Evolutionary conservation across 1,140 invertebrate species (phyloP), one percentile per base, ranked within the genome.

Genomic region (Rhopalosiphum maidis): DNA sequence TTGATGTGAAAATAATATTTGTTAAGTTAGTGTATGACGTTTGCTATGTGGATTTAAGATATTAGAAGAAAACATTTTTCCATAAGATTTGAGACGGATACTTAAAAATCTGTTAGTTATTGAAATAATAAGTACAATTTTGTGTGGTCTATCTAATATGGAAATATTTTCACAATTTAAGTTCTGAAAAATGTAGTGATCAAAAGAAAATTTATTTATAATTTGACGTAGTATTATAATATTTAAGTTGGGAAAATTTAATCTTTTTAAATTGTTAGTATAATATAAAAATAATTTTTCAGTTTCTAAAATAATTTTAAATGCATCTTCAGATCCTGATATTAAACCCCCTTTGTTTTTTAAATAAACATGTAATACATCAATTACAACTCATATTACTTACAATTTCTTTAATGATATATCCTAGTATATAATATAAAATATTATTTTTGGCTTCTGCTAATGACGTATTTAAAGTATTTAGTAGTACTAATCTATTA

Each of bases 201-300:
- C 15, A 15, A 48, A 48, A 48, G 48, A 48, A 48, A 83, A 83
- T 83, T 37, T 83, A 83, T 83, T 41, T 0, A 83, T 83, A 1
- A 83, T 83, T 83, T 83, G 15, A 83, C 35, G 77, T 83, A 83
- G 9, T 83, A 83, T 83, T 83, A 83, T 37, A 41, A 83, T 83
- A 83, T 83, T 83, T 83, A 83, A 83, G 77, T 82, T 82, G n/a
- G 35, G 77, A 41, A 83, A 83, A 83, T 83, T 41, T 41, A 83
- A 83, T 83, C 35, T 37, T 83, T 82, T 83, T 83, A 83, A 83
- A 83, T 83, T 83, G n/a, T 83, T 35, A 37, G 77, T 83, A 83
- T 83, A 83, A 41, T 83, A 83, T 83, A 83, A 83, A 82, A 83
- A 83, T 37, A 83, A 83, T 83, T 83, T 82, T 83, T 83, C 77